These are phyloP conservation scores for Spisula solida DNA, from an alignment of 2,888 invertebrate genomes.

Conservation along the genomic window DNA sequence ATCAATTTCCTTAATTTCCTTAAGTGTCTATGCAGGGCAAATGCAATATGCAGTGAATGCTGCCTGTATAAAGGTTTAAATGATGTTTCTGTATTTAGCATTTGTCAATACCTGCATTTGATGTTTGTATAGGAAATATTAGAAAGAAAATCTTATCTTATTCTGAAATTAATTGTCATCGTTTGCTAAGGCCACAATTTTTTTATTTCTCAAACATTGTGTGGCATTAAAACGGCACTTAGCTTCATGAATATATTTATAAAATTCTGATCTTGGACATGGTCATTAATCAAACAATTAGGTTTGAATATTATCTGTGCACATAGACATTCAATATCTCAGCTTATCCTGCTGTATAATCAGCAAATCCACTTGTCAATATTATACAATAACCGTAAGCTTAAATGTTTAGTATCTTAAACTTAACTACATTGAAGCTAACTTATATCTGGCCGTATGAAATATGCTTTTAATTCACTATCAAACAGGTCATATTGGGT, in stretches of 20 bases:
- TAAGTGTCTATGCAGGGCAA: no score
- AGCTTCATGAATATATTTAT: not conserved
- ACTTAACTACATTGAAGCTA: not conserved
- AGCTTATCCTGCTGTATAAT: not conserved
- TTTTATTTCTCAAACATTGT: not conserved
- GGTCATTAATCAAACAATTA: not conserved
- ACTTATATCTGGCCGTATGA: not conserved
- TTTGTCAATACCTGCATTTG: no score
- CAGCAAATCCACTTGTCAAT: not conserved
- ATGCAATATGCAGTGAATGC: no score
- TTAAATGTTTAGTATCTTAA: conserved; percentile 13
- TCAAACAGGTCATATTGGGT: not conserved
- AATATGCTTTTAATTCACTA: conserved; percentile 3
- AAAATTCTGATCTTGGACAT: not conserved
- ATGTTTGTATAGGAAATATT: no score
- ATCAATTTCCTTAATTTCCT: no score
- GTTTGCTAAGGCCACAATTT: no score
- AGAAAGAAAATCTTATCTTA: no score
- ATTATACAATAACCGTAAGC: not conserved
- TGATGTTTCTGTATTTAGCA: no score
- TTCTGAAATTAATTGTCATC: no score
- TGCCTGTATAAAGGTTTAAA: no score
- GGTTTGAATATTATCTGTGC: not conserved
- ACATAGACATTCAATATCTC: not conserved
- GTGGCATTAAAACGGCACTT: not conserved